Evolutionary conservation across 2,113 vertebrate genomes (phyloP).

Genomic region (Dendropsophus ebraccatus): DNA sequence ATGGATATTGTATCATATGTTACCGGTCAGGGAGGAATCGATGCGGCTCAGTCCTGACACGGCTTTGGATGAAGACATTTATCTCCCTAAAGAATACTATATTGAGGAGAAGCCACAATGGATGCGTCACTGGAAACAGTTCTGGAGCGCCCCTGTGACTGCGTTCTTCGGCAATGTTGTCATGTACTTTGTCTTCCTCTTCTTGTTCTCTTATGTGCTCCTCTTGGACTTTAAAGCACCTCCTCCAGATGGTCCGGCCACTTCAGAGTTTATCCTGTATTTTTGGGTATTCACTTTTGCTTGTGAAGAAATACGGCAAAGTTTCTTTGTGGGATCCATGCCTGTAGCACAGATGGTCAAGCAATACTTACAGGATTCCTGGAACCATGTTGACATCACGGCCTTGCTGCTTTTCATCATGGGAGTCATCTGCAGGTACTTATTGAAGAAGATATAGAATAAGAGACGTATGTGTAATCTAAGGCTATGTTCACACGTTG

Average conservation of each 20-base stretch:
- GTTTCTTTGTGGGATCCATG: slow-evolving; percentile 72
- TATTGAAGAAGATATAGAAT: too few relatives aligned
- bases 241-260: slow-evolving; percentile 64
- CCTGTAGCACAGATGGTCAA: slow-evolving; percentile 72
- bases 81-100: background rate
- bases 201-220: slow-evolving; percentile 83
- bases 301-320: slow-evolving; percentile 86
- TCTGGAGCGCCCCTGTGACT: slow-evolving; percentile 85
- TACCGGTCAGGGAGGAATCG: slow-evolving; percentile 25
- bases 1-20: background rate
- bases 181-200: slow-evolving; percentile 87
- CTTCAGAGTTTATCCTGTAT: slow-evolving; percentile 77
- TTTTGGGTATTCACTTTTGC: slow-evolving; percentile 86
- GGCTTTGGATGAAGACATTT: background rate
- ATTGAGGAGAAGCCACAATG: slow-evolving; percentile 61
- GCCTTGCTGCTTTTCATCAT: slow-evolving; percentile 82
- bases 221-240: slow-evolving; percentile 75
- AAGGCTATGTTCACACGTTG: too few relatives aligned
- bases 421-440: slow-evolving; percentile 79
- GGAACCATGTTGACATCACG: slow-evolving; percentile 87
- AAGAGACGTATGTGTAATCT: too few relatives aligned
- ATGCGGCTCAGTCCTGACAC: background rate
- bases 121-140: slow-evolving; percentile 79
- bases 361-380: slow-evolving; percentile 79
- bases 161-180: slow-evolving; percentile 87